Evolutionary conservation across 1,140 invertebrate species (phyloP).

Genomic region (Dolichoris vasculosae): DNA sequence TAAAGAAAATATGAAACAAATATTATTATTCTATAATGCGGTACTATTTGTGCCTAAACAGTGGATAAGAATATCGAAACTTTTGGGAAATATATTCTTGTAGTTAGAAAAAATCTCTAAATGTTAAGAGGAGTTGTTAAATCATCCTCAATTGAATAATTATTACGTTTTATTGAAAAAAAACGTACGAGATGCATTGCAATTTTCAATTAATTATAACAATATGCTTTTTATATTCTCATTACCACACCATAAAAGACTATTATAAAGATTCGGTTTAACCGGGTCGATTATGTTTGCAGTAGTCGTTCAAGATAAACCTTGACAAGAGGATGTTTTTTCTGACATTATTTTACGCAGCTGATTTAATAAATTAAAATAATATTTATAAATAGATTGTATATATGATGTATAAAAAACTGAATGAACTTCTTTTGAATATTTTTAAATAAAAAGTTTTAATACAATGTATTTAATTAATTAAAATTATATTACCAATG

Average conservation of each 20-base stretch:
- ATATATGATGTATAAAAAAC: neutral
- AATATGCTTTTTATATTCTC: neutral
- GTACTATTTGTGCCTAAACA: neutral
- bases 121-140: neutral
- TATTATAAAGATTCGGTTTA: neutral
- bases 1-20: neutral
- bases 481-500: too few relatives aligned
- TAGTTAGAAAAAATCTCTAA: neutral
- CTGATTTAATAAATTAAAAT: neutral
- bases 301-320: neutral
- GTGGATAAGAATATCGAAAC: neutral
- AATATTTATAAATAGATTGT: neutral
- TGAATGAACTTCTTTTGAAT: neutral
- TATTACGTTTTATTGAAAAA: neutral
- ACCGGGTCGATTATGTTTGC: neutral
- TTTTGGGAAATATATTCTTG: neutral
- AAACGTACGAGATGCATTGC: neutral
- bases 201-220: neutral
- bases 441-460: neutral
- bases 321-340: neutral
- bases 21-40: neutral
- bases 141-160: neutral
- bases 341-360: neutral
- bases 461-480: too few relatives aligned
- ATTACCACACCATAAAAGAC: neutral